A percentile compares a stretch with the other conserved stretches of the same genome.
These are phyloP conservation scores for Lottia scabra DNA, from an alignment of 2,888 invertebrate species.

Conservation along the genomic window DNA sequence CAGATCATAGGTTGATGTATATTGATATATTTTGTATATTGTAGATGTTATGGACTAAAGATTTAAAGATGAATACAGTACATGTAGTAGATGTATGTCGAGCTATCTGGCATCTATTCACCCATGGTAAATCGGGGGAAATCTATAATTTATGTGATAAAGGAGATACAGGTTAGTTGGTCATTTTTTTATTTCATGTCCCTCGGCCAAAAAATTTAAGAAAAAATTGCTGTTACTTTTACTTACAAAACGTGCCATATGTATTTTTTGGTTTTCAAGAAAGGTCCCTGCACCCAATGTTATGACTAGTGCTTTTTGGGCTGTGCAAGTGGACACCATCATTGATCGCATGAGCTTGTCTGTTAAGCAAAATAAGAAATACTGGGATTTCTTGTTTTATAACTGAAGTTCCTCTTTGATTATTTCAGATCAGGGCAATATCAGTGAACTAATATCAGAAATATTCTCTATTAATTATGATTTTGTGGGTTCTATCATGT, in stretches of 20 bases:
- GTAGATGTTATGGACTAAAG: slow-evolving; percentile 84
- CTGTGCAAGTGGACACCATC: too few species aligned
- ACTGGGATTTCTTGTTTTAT: background rate
- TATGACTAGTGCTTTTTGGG: too few species aligned
- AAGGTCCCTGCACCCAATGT: too few species aligned
- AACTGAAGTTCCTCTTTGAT: slow-evolving; percentile 16
- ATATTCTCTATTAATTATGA: slow-evolving; percentile 88
- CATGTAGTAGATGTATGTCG: slow-evolving; percentile 87
- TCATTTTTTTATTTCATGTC: background rate
- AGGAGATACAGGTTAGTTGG: slow-evolving; percentile 76
- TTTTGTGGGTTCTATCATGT: slow-evolving; percentile 86
- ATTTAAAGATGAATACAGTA: slow-evolving; percentile 87
- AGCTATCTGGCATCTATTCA: slow-evolving; percentile 81
- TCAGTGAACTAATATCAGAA: slow-evolving; percentile 83
- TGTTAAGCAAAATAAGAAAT: background rate
- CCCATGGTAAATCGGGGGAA: slow-evolving; percentile 71
- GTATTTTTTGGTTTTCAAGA: too few species aligned
- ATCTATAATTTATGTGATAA: slow-evolving; percentile 87
- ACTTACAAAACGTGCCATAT: too few species aligned
- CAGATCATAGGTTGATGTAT: background rate
- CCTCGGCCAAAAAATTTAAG: too few species aligned
- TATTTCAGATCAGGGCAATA: slow-evolving; percentile 79
- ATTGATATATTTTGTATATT: background rate
- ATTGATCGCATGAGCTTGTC: background rate
- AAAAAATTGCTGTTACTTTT: too few species aligned